Evolutionary conservation across 2,797 vertebrate genomes (phyloP).

Genomic region (Cephalopachus bancanus): DNA sequence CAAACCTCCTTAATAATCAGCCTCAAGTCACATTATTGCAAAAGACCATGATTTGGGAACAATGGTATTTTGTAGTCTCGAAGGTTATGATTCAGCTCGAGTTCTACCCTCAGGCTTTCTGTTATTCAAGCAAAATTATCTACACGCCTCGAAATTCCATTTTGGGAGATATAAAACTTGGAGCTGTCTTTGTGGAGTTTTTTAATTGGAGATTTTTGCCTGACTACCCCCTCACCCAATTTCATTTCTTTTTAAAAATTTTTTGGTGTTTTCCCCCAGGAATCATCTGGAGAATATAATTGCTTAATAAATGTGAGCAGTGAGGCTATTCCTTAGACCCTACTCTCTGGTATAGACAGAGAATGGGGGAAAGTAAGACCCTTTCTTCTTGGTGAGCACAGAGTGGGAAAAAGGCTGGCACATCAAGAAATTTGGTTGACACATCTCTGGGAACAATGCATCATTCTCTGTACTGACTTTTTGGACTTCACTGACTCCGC

Average conservation of each 20-base stretch:
- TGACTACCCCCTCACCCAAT: neutral
- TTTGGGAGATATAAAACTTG: slow-evolving; percentile 31
- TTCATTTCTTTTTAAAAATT: neutral
- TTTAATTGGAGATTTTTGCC: slow-evolving; percentile 34
- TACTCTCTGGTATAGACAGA: neutral
- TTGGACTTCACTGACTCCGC: neutral
- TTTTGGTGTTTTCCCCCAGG: neutral
- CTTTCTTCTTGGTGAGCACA: neutral
- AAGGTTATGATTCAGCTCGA: neutral
- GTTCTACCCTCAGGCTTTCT: neutral
- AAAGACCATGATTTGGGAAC: neutral
- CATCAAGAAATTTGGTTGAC: neutral
- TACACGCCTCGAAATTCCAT: neutral
- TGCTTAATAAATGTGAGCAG: neutral
- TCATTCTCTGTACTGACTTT: too few relatives aligned
- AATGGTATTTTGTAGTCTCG: neutral
- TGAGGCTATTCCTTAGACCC: neutral
- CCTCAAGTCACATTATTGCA: neutral
- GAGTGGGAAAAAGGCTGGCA: neutral
- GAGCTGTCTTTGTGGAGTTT: neutral
- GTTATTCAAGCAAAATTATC: slow-evolving; percentile 2
- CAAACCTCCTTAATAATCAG: neutral
- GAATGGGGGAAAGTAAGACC: neutral
- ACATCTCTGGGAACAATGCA: neutral
- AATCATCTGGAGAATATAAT: neutral